These are phyloP conservation scores for Rhingia campestris DNA, from an alignment of 2,888 invertebrate species.

Conservation along the genomic window DNA sequence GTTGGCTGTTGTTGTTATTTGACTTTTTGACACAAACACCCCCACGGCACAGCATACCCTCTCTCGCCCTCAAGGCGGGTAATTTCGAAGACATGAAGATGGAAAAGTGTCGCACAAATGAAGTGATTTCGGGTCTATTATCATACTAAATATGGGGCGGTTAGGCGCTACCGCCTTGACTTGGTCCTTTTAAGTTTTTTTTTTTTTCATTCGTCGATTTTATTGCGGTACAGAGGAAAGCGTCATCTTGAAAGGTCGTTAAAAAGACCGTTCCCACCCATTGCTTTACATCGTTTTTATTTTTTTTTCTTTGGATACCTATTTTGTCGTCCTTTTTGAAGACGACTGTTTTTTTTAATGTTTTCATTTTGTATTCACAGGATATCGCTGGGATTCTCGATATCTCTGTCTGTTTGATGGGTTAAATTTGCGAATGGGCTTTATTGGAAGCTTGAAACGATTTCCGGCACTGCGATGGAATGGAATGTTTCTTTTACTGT, in stretches of 20 bases:
- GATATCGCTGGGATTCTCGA: slow-evolving; percentile 60
- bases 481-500: slow-evolving; percentile 51
- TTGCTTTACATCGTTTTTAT: slow-evolving; percentile 44
- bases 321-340: slow-evolving; percentile 26
- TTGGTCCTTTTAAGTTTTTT: slow-evolving; percentile 47
- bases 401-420: slow-evolving; percentile 32
- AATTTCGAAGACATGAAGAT: slow-evolving; percentile 59
- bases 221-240: slow-evolving; percentile 39
- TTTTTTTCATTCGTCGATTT: slow-evolving; percentile 11
- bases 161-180: slow-evolving; percentile 7
- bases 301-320: slow-evolving; percentile 31
- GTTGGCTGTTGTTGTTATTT: slow-evolving; percentile 64
- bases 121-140: slow-evolving; percentile 80
- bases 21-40: slow-evolving; percentile 49
- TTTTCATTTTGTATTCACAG: slow-evolving; percentile 72
- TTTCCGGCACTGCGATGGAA: slow-evolving; percentile 39
- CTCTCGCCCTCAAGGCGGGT: slow-evolving; percentile 36
- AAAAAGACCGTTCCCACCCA: slow-evolving; percentile 62
- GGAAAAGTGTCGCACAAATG: slow-evolving; percentile 77
- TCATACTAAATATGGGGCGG: slow-evolving; percentile 76
- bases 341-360: slow-evolving; percentile 39
- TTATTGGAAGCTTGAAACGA: slow-evolving; percentile 57
- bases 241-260: slow-evolving; percentile 69
- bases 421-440: slow-evolving; percentile 57
- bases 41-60: slow-evolving; percentile 9